A percentile compares a stretch with the other conserved stretches of the same genome.
phyloP scores from a whole-genome alignment of 2,113 vertebrate genomes.

The Grammomys dolichurus region DNA sequence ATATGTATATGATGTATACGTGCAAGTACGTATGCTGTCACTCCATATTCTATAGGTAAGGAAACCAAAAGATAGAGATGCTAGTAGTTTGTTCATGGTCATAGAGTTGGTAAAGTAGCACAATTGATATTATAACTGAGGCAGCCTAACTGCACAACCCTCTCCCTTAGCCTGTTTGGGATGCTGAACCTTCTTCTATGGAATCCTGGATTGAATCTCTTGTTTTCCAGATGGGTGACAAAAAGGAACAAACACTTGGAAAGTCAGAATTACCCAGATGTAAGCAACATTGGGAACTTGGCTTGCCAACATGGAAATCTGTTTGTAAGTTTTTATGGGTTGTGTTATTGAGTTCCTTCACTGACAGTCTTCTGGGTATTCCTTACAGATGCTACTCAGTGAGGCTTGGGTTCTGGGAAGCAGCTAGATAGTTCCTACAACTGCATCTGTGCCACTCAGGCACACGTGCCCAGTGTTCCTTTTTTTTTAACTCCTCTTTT shows the following conservation, averaged over 20 bases:
- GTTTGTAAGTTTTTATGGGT: slow-evolving; percentile 73
- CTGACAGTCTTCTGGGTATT: slow-evolving; percentile 67
- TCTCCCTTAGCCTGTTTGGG: background rate
- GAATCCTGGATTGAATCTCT: slow-evolving; percentile 38
- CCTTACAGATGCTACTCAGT: slow-evolving; percentile 51
- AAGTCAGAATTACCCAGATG: slow-evolving; percentile 78
- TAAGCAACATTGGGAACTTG: slow-evolving; percentile 75
- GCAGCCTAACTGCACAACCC: background rate
- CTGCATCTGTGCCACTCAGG: slow-evolving; percentile 72
- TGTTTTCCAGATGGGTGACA: slow-evolving; percentile 75
- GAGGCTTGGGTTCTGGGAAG: slow-evolving; percentile 78
- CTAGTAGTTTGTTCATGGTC: background rate
- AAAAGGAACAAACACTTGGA: slow-evolving; percentile 78
- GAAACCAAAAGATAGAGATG: background rate
- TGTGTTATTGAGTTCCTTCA: slow-evolving; percentile 48
- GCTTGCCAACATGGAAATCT: slow-evolving; percentile 74
- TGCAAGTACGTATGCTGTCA: background rate
- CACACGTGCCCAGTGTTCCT: slow-evolving; percentile 73
- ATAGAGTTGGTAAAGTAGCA: background rate
- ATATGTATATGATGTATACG: background rate
- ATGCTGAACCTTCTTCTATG: background rate
- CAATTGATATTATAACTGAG: background rate
- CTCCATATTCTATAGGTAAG: background rate
- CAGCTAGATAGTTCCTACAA: slow-evolving; percentile 76
- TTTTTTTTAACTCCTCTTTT: too few species aligned